Percentiles rank a stretch among this genome's conserved stretches.
These are phyloP conservation scores for Perca flavescens DNA, from an alignment of 2,113 vertebrate species.

Conservation along the genomic window DNA sequence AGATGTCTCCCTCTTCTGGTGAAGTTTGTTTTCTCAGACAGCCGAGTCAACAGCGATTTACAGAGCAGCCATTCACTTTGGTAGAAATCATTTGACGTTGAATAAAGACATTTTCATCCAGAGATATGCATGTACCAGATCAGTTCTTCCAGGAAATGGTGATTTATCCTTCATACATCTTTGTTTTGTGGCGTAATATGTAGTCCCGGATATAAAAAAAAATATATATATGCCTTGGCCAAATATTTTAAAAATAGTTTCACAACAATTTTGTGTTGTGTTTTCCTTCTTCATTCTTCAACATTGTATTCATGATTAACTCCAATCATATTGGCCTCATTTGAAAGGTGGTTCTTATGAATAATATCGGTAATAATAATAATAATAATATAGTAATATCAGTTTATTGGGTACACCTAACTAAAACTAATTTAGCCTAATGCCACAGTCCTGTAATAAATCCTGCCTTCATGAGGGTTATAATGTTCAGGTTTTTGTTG, in stretches of 20 bases:
- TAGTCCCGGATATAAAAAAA: not conserved
- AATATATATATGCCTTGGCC: too few species aligned
- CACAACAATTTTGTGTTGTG: not conserved
- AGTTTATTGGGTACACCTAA: not conserved
- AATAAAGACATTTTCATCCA: not conserved
- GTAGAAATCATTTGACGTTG: not conserved
- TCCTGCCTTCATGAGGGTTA: not conserved
- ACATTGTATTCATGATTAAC: not conserved
- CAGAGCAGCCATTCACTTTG: conserved; percentile 19
- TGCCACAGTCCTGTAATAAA: not conserved
- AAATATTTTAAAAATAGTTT: not conserved
- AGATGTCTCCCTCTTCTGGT: conserved; percentile 70
- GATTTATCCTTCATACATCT: not conserved
- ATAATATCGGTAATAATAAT: not conserved
- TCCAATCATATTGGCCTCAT: too few species aligned
- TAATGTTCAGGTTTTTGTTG: not conserved
- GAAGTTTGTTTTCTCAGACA: conserved; percentile 29
- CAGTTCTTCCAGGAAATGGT: not conserved
- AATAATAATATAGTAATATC: too few species aligned
- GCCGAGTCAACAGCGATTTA: conserved; percentile 31
- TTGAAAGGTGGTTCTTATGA: not conserved
- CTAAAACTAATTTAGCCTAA: not conserved
- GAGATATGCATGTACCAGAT: not conserved
- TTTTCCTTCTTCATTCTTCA: not conserved
- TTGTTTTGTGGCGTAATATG: not conserved